A percentile compares a stretch with the other conserved stretches of the same genome.
phyloP scores from a whole-genome alignment of 1,140 invertebrate species.

The Maniola jurtina region DNA sequence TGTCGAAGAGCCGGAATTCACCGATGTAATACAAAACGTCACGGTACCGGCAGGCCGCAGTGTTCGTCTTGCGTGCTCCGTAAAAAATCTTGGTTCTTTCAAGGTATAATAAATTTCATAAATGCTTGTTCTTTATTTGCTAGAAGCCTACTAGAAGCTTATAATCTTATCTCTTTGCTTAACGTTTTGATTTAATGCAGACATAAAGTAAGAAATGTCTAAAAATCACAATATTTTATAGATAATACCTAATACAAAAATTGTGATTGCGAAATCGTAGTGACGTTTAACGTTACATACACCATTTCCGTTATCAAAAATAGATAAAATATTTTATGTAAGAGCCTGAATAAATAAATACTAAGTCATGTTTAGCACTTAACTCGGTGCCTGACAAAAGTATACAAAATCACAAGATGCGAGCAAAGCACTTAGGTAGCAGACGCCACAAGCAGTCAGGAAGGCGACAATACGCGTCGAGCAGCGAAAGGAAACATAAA shows the following conservation, averaged over 20 bases:
- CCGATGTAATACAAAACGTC: slow-evolving; percentile 84
- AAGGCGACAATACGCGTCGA: slow-evolving; percentile 57
- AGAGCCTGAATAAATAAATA: slow-evolving; percentile 5
- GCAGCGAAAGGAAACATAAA: slow-evolving; percentile 66
- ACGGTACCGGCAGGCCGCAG: slow-evolving; percentile 89
- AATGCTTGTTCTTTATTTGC: no score
- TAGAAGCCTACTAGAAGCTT: no score
- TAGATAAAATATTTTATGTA: background rate
- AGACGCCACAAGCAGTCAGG: slow-evolving; percentile 38
- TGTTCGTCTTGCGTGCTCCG: slow-evolving; percentile 92
- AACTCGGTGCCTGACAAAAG: slow-evolving; percentile 22
- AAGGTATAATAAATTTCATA: slow-evolving; percentile 83
- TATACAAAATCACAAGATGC: slow-evolving; percentile 31
- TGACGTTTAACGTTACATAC: no score
- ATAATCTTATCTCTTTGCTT: no score
- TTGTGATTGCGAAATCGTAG: no score
- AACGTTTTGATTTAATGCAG: no score
- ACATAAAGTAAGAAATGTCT: no score
- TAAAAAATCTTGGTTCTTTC: slow-evolving; percentile 92
- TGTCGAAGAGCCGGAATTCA: slow-evolving; percentile 85
- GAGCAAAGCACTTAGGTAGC: slow-evolving; percentile 41
- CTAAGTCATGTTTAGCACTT: slow-evolving; percentile 7
- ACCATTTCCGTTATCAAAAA: background rate
- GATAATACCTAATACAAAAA: no score
- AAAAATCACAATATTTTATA: no score